phyloP scores from a whole-genome alignment of 2,113 vertebrate genomes.

The Macaca nemestrina region DNA sequence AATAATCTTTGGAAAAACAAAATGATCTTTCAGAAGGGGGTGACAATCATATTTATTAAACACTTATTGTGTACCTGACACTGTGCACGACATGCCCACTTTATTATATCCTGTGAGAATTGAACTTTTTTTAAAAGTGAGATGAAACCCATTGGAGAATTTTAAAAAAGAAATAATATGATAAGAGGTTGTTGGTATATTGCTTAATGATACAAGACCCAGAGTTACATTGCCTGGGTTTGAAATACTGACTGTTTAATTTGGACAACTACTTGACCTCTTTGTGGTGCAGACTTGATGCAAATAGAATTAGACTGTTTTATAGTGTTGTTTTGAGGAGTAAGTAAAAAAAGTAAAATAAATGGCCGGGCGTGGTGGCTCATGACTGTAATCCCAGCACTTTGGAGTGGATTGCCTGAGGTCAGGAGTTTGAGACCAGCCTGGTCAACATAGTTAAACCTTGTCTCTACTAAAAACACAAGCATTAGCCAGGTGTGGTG shows the following conservation, averaged over 20 bases:
- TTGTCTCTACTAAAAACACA: too few species aligned
- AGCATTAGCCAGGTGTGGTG: too few species aligned
- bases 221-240: neutral
- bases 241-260: neutral
- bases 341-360: neutral
- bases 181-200: neutral
- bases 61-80: neutral
- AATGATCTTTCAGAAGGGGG: neutral
- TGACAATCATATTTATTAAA: neutral
- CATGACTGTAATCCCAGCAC: too few species aligned
- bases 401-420: too few species aligned
- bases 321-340: neutral
- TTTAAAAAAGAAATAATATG: neutral
- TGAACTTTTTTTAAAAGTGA: neutral
- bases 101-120: neutral
- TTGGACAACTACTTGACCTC: neutral
- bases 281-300: neutral
- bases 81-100: neutral
- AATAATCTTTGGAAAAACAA: neutral
- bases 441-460: too few species aligned
- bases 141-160: neutral
- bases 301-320: neutral
- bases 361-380: rapidly evolving
- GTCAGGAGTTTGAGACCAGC: too few species aligned
- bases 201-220: neutral